Evolutionary conservation across 2,113 vertebrate species (phyloP), one percentile per base, ranked within the genome.

Genomic region (Tringa solitaria): DNA sequence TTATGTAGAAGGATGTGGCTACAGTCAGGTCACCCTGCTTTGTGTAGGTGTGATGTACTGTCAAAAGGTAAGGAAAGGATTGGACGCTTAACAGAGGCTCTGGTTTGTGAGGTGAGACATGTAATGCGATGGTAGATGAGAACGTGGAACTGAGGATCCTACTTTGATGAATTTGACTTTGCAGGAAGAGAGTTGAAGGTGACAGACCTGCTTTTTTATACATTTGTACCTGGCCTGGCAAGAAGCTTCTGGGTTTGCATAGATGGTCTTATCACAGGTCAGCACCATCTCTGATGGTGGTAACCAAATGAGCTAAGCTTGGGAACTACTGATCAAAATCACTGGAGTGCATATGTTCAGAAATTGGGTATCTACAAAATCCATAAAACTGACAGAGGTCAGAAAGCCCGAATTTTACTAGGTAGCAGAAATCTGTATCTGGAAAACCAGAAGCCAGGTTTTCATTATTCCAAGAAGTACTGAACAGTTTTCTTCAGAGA

Each of bases 341-440:
- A 59, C 43, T 75, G 68, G 89, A 88, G 74, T 70, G 83, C 92
- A 89, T 22, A 2, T 84, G 77, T 96, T 95, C 81, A 92, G 84
- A 90, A 97, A 89, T 9, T 43, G 30, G 80, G 41, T 95, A 83
- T 97, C 89, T 96, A 92, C 39, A 89, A 89, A 90, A 92, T 79
- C 90, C 57, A 70, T 96, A 97, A 96, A 97, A 92, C 41, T 89
- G 90, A 76, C 27, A 68, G 84, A 94, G 87, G 86, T 92, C 92
- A 97, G 96, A 95, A 94, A 91, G 43, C 57, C 90, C 80, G 50
- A n/a, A 77, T 83, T 96, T 97, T 96, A 93, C 57, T 96, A 91
- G 69, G 67, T 76, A 78, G 82, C 54, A 73, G 97, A 97, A 96
- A 96, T 94, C 84, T 95, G 65, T 86, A 91, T 82, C 51, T 95